Evolutionary conservation across 2,113 vertebrate genomes (phyloP).

Genomic region (Hiodon tergisus): DNA sequence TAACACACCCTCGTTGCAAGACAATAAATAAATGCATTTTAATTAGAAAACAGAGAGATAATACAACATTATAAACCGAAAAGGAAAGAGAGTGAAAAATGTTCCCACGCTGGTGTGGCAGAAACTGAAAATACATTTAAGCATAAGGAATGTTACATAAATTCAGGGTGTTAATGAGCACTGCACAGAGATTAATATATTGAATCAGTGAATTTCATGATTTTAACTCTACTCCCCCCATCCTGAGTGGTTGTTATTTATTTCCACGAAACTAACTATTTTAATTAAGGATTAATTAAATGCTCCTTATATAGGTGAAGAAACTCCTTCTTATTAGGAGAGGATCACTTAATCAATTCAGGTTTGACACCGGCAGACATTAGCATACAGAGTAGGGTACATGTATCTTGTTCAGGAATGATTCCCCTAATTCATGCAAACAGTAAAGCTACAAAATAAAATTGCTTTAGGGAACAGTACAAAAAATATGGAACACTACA

Average conservation of each 20-base stretch:
- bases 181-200: background rate
- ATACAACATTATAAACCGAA: background rate
- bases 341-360: background rate
- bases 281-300: background rate
- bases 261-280: background rate
- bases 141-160: no score
- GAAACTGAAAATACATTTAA: background rate
- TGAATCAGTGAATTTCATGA: background rate
- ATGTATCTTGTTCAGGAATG: no score
- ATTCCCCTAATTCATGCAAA: background rate
- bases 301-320: no score
- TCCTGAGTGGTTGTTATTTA: background rate
- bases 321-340: background rate
- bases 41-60: constrained; percentile 3
- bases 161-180: background rate
- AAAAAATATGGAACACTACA: background rate
- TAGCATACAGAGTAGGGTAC: background rate
- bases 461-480: background rate
- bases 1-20: background rate
- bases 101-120: background rate
- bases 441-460: background rate
- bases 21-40: background rate
- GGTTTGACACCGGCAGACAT: background rate
- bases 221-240: background rate
- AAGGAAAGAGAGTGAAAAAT: background rate